Evolutionary conservation across 2,113 vertebrate species (phyloP).

Genomic region (Bostrychus sinensis): DNA sequence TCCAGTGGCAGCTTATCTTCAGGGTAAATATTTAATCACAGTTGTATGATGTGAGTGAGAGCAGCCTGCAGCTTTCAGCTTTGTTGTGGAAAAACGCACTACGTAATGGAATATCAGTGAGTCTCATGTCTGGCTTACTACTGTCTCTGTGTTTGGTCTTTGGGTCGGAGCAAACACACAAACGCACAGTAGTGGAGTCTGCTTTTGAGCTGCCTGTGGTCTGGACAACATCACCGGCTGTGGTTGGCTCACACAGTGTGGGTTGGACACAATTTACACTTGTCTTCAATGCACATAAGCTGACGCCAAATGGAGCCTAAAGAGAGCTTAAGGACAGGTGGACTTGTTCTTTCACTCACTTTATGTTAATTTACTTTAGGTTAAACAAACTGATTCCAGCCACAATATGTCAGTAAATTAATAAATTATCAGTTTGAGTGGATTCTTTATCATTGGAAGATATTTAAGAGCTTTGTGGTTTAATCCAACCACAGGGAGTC

Average conservation of each 20-base stretch:
- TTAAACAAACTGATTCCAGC: too few species aligned
- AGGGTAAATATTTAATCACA: constrained; percentile 59
- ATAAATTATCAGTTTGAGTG: too few species aligned
- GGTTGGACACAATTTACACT: constrained; percentile 72
- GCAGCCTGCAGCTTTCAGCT: constrained; percentile 57
- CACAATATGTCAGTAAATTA: too few species aligned
- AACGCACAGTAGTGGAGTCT: constrained; percentile 61
- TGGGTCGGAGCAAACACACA: constrained; percentile 42
- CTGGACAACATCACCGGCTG: constrained; percentile 72
- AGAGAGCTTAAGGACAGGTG: constrained; percentile 9
- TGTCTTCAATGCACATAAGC: constrained; percentile 50
- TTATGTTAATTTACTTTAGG: too few species aligned
- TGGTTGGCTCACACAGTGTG: constrained; percentile 68
- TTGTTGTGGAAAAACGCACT: constrained; percentile 67
- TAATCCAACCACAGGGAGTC: too few species aligned
- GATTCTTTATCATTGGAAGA: too few species aligned
- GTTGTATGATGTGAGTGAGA: constrained; percentile 51
- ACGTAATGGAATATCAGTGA: constrained; percentile 82
- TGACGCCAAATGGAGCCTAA: constrained; percentile 26
- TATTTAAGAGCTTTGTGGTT: too few species aligned
- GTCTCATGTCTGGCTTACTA: constrained; percentile 77
- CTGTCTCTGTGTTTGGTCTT: constrained; percentile 72
- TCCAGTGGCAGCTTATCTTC: constrained; percentile 41
- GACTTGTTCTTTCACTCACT: background rate
- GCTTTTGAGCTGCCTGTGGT: constrained; percentile 62